These are phyloP conservation scores for Euura saliciscinereae DNA, from an alignment of 1,140 invertebrate genomes.

Conservation along the genomic window DNA sequence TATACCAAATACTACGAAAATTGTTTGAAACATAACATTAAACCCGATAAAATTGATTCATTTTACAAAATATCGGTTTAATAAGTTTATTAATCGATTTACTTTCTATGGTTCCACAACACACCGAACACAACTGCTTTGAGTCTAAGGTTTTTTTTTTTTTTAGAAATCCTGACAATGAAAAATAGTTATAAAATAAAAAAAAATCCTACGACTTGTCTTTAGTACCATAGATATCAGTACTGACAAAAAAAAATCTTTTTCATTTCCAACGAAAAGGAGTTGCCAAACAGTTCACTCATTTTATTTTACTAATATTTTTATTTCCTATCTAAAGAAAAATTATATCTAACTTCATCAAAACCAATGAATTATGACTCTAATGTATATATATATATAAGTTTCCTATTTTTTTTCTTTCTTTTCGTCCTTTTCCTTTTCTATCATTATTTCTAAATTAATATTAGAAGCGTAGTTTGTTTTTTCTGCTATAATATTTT, in stretches of 20 bases:
- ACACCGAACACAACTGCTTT: background rate
- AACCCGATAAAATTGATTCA: constrained; percentile 19
- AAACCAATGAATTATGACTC: background rate
- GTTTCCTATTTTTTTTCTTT: background rate
- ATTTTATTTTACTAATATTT: background rate
- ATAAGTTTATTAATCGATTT: background rate
- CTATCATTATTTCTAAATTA: constrained; percentile 46
- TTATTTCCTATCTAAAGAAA: background rate
- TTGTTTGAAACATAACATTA: constrained; percentile 24
- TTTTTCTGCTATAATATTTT: constrained; percentile 23
- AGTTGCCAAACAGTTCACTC: background rate
- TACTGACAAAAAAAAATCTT: background rate
- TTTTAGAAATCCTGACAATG: too few species aligned
- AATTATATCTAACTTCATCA: constrained; percentile 45
- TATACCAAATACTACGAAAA: constrained; percentile 34
- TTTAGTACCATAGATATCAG: background rate
- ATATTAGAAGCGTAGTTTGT: constrained; percentile 53
- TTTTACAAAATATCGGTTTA: background rate
- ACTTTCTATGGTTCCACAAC: background rate
- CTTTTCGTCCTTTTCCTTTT: background rate
- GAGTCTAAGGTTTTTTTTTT: background rate
- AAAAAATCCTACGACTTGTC: background rate
- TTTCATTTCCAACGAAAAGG: background rate
- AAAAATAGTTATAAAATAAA: background rate
- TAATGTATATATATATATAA: background rate